Evolutionary conservation across 2,888 invertebrate genomes (phyloP).

Genomic region (Tenthredo notha): DNA sequence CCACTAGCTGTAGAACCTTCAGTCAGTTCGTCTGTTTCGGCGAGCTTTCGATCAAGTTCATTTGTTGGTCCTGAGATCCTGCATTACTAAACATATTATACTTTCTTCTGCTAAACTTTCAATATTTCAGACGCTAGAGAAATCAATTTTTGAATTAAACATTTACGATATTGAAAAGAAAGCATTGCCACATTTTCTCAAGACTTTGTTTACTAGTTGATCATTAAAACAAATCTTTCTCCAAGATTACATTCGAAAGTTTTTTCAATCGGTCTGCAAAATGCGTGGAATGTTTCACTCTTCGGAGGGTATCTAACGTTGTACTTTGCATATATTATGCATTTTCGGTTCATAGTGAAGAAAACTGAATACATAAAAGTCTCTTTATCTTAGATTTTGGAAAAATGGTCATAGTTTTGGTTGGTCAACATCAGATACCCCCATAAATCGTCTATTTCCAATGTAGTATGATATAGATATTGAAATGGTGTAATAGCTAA

Average conservation of each 20-base stretch:
- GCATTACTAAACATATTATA: slow-evolving; percentile 73
- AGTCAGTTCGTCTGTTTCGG: slow-evolving; percentile 65
- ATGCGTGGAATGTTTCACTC: neutral
- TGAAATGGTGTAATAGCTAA: neutral
- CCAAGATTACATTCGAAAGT: neutral
- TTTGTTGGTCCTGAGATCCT: slow-evolving; percentile 70
- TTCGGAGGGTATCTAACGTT: neutral
- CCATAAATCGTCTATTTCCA: neutral
- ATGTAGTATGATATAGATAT: neutral
- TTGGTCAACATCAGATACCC: neutral
- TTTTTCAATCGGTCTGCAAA: neutral
- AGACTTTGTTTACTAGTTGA: neutral
- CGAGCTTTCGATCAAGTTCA: slow-evolving; percentile 65
- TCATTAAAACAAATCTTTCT: neutral
- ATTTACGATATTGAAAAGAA: neutral
- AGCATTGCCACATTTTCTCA: neutral
- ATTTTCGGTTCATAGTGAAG: neutral
- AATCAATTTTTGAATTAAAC: neutral
- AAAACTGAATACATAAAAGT: neutral
- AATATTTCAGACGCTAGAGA: slow-evolving; percentile 26
- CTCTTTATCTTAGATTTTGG: neutral
- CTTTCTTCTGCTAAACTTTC: slow-evolving; percentile 68
- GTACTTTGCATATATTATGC: neutral
- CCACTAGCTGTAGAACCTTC: slow-evolving; percentile 61
- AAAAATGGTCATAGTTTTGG: neutral